Percentiles rank a stretch among this genome's conserved stretches.
These are phyloP conservation scores for Apotomis turbidana DNA, from an alignment of 2,888 invertebrate species.

Conservation along the genomic window DNA sequence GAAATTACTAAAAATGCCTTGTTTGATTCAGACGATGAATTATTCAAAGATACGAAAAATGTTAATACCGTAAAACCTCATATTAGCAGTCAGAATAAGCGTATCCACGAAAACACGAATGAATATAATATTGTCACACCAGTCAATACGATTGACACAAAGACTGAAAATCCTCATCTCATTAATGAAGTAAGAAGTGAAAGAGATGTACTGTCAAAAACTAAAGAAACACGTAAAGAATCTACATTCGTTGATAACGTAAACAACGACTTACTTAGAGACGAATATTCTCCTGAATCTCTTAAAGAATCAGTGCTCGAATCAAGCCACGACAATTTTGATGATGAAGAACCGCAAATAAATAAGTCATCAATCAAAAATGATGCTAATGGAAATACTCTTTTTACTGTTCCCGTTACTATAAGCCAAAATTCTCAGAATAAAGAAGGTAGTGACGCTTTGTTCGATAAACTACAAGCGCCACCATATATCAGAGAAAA, in stretches of 20 bases:
- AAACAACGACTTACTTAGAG: slow-evolving; percentile 19
- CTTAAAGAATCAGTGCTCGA: slow-evolving; percentile 9
- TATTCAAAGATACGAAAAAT: slow-evolving; percentile 15
- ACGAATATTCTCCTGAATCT: slow-evolving; percentile 17
- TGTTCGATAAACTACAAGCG: slow-evolving; percentile 30
- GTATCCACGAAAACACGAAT: not conserved
- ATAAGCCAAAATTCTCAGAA: not conserved
- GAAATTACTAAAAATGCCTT: slow-evolving; percentile 16
- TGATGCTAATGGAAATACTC: not conserved
- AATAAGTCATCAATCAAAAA: slow-evolving; percentile 1
- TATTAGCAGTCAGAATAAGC: not conserved
- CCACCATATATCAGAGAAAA: not conserved
- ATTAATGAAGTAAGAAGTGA: not conserved
- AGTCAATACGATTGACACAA: slow-evolving; percentile 13
- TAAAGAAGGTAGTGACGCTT: not conserved
- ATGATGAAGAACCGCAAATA: not conserved
- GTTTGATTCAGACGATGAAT: slow-evolving; percentile 37
- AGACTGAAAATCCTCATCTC: not conserved
- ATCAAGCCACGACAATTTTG: slow-evolving; percentile 19
- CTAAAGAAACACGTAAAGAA: slow-evolving; percentile 4
- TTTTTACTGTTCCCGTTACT: not conserved
- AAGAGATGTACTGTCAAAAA: slow-evolving; percentile 7
- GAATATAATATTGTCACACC: slow-evolving; percentile 18
- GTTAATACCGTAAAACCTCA: not conserved
- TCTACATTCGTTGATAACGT: slow-evolving; percentile 21